Conservation (phyloP, 2,888 invertebrate genomes). For the Seladonia tumulorum region DNA sequence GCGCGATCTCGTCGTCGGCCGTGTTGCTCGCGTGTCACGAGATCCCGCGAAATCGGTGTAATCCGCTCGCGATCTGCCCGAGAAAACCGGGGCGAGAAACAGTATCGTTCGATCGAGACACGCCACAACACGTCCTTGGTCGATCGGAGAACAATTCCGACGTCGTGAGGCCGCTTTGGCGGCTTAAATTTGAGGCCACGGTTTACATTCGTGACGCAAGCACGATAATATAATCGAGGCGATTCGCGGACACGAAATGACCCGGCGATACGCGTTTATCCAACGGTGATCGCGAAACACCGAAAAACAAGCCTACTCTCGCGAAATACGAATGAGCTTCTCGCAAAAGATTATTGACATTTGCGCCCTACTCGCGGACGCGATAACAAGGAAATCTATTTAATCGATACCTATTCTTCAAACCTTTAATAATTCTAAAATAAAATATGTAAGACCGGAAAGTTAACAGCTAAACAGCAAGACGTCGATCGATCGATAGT, state of each 20-base stretch:
- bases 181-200: conserved; percentile 65
- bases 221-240: conserved; percentile 64
- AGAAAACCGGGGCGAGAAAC: conserved; percentile 4
- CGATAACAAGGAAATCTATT: too few relatives aligned
- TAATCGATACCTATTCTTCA: not conserved
- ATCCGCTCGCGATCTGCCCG: not conserved
- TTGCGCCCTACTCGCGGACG: too few relatives aligned
- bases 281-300: not conserved
- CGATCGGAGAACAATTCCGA: conserved; percentile 34
- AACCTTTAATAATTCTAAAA: not conserved
- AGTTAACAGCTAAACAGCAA: not conserved
- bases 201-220: conserved; percentile 70
- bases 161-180: conserved; percentile 22
- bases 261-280: not conserved
- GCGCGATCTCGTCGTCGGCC: not conserved
- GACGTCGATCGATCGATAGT: not conserved
- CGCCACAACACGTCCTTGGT: conserved; percentile 38
- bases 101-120: conserved; percentile 1
- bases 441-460: not conserved
- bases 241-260: conserved; percentile 33
- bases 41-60: conserved; percentile 4
- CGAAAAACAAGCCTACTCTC: not conserved
- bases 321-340: too few relatives aligned
- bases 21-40: conserved; percentile 1
- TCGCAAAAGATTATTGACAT: too few relatives aligned